Base-by-base conservation (phyloP, 2,113 vertebrate species). In the Macrotus californicus region DNA sequence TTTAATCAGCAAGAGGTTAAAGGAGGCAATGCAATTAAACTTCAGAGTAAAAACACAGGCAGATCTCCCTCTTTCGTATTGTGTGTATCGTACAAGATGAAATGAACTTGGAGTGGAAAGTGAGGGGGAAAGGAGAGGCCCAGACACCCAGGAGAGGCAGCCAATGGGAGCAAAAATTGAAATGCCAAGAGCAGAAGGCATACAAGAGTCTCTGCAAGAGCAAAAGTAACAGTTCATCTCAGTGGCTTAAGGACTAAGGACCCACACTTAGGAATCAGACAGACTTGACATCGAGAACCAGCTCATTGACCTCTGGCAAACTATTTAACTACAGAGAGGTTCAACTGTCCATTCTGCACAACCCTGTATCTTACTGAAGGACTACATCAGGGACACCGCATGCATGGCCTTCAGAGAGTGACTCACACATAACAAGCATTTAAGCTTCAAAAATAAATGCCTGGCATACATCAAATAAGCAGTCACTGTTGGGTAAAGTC, bases 1-100 rank as follows among this genome's bases (percentile, higher is more conserved):
- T 50, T 93, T 93, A 89, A 82, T 96, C 6, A 6, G 66, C 54
- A 88, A 94, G 70, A 87, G 48, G 80, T 85, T 81, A 87, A 87
- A 90, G 76, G 67, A 73, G 66, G 48, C 48, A 81, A 36, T 64
- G 18, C 84, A 96, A 95, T 91, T 95, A 89, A 80, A 43, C 41
- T 59, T 73, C 29, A 64, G 31, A 77, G 48, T 50, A 26, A 72
- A 94, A 94, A 88, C 56, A 46, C 14, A 91, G 54, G 52, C 39
- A 34, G 34, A 46, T 14, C 19, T 50, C 46, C 24, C 48, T 80
- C 80, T 56, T 76, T 76, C 67, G 59, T 19, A 73, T 0, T 82
- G 36, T 52, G 21, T 50, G 39, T 22, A 43, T 19, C 0, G 0
- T 29, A 24, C 4, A 72, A 89, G 66, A 54, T 39, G 67, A 76